phyloP scores from a whole-genome alignment of 2,888 invertebrate species.

The Netelia virgata region DNA sequence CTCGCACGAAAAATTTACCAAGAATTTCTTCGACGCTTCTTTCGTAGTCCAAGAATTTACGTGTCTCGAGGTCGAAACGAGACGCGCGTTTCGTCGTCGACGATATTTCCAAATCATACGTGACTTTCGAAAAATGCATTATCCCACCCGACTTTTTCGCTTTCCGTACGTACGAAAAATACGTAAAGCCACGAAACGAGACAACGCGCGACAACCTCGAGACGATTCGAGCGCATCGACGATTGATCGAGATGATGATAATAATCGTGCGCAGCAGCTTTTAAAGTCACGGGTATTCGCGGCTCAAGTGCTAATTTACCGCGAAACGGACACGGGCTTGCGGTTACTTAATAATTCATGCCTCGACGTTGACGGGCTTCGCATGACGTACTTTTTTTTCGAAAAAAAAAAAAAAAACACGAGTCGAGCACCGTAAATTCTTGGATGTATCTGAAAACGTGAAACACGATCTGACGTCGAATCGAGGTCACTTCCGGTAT shows the following conservation, averaged over 20 bases:
- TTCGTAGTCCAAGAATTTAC: too few relatives aligned
- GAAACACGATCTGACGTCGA: constrained; percentile 31
- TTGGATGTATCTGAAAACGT: neutral
- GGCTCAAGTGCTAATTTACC: constrained; percentile 48
- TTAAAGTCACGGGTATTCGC: constrained; percentile 21
- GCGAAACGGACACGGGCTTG: constrained; percentile 21
- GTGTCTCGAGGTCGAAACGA: neutral
- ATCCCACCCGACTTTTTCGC: constrained; percentile 1
- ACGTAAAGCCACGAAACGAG: neutral
- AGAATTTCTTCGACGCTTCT: too few relatives aligned
- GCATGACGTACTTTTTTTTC: neutral
- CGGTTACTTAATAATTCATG: constrained; percentile 10
- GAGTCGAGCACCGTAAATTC: neutral
- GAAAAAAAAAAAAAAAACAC: neutral
- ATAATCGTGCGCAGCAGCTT: neutral
- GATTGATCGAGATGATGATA: constrained; percentile 9
- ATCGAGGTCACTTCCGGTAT: constrained; percentile 54
- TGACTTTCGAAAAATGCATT: constrained; percentile 23
- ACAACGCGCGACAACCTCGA: neutral
- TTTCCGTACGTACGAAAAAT: neutral
- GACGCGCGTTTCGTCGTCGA: neutral
- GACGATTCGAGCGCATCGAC: neutral
- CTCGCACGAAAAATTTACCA: too few relatives aligned
- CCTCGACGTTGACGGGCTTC: constrained; percentile 9
- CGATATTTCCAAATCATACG: neutral